Base-by-base conservation (phyloP, 2,797 vertebrate species). In the Botia almorhae region DNA sequence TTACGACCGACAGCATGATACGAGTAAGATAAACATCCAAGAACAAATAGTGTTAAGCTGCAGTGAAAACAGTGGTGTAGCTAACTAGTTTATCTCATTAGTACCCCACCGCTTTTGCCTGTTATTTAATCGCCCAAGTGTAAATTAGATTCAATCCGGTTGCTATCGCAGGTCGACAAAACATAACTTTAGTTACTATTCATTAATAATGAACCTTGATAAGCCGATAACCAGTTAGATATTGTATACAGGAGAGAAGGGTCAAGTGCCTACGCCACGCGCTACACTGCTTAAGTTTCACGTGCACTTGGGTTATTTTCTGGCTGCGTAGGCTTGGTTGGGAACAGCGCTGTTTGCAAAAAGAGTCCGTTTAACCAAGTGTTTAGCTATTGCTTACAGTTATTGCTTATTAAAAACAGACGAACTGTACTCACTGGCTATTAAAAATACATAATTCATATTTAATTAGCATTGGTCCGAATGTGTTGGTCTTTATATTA, bases 21-120 rank as follows among this genome's bases (percentile, higher is more conserved):
- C 26, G 36, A 23, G 70, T 48, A 23, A 74, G 90, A 91, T 89
- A 88, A 91, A 91, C 90, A 92, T 89, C 88, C 56, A 88, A 90
- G 91, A 91, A 92, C 90, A 92, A 93, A 93, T 76, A 90, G 82
- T 39, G 74, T 75, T 93, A 91, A 93, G 92, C 90, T 91, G 85
- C 78, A 84, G 84, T 77, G 84, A 85, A 86, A 85, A 87, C 85
- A 87, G 70, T 19, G 76, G 81, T 81, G 82, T 82, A 71, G 81
- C 81, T 85, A 89, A 87, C 85, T 81, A 86, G 82, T 82, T 92
- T 87, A 92, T 93, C 92, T 81, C 87, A 88, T 92, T 91, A 93
- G 89, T 84, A 81, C 83, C 92, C 91, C 60, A 86, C 87, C 83
- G 90, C 85, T 80, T 87, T 88, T 81, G 79, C 84, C 55, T 90